phyloP scores from a whole-genome alignment of 2,888 invertebrate genomes.

The Scelioninae gen. 2 region DNA sequence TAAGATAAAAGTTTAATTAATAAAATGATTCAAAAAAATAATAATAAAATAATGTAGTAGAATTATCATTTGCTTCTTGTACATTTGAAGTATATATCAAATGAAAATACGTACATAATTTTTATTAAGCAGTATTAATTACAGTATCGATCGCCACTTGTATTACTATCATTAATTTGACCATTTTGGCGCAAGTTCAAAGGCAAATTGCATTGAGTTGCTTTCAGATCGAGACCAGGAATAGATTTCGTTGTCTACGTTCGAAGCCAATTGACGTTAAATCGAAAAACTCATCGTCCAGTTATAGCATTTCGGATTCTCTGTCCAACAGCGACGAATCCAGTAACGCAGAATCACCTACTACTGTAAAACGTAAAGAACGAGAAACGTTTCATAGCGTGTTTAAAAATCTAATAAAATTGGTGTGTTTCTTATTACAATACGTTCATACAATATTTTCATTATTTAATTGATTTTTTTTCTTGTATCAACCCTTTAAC shows the following conservation, averaged over 20 bases:
- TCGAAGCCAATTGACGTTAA: conserved; percentile 71
- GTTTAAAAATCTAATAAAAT: conserved; percentile 69
- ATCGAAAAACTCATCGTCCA: conserved; percentile 60
- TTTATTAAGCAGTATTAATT: conserved; percentile 16
- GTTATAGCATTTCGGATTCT: conserved; percentile 30
- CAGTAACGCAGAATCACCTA: conserved; percentile 61
- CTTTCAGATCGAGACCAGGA: conserved; percentile 71
- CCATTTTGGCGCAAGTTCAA: conserved; percentile 58
- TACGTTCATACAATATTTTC: no score
- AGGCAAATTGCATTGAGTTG: conserved; percentile 35
- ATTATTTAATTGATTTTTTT: no score
- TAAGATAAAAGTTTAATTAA: no score
- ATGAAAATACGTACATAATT: no score
- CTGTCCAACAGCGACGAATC: conserved; percentile 32
- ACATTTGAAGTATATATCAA: no score
- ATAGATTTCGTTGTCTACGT: conserved; percentile 71
- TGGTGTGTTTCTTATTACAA: conserved; percentile 64
- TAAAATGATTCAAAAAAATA: no score
- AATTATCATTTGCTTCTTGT: no score
- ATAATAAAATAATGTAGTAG: no score
- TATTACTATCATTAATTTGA: conserved; percentile 41
- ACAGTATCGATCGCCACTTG: conserved; percentile 13
- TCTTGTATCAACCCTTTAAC: no score
- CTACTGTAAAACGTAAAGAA: conserved; percentile 64
- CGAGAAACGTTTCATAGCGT: conserved; percentile 70